phyloP scores from a whole-genome alignment of 92 coral and sea anemone species.

The Umimayanthus chanpuru region DNA sequence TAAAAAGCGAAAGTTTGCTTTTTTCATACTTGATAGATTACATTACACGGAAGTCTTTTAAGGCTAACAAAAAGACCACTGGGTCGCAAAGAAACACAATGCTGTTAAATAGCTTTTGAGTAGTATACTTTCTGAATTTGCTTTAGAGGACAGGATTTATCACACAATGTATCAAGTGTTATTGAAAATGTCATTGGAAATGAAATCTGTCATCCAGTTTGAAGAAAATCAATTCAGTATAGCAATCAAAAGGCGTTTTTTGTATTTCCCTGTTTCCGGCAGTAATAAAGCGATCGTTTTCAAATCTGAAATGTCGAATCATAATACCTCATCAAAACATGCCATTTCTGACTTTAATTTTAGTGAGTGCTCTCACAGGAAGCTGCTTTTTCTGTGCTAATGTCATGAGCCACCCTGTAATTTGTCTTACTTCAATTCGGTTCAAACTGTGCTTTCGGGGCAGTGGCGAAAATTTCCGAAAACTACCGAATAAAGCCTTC shows the following conservation, averaged over 20 bases:
- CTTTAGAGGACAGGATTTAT: neutral
- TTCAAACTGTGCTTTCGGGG: too few species aligned
- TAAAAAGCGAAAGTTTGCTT: neutral
- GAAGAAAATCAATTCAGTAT: neutral
- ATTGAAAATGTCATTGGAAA: constrained; percentile 4
- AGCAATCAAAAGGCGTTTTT: neutral
- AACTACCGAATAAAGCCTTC: too few species aligned
- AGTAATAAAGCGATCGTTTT: too few species aligned
- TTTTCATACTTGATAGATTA: neutral
- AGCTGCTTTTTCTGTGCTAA: too few species aligned
- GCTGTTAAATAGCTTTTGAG: constrained; percentile 6
- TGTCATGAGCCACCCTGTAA: too few species aligned
- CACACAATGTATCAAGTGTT: constrained; percentile 29
- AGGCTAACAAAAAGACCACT: neutral
- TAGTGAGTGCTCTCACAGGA: too few species aligned
- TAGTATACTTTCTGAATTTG: neutral
- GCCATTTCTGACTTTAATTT: too few species aligned
- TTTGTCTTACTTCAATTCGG: too few species aligned
- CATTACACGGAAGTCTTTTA: neutral
- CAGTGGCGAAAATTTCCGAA: too few species aligned
- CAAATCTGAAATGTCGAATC: too few species aligned
- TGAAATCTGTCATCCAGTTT: constrained; percentile 9
- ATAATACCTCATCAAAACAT: too few species aligned
- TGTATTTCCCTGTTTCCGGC: neutral
- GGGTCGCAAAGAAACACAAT: constrained; percentile 12